These are phyloP conservation scores for Willowsia nigromaculata DNA, from an alignment of 2,888 invertebrate genomes.

Conservation along the genomic window DNA sequence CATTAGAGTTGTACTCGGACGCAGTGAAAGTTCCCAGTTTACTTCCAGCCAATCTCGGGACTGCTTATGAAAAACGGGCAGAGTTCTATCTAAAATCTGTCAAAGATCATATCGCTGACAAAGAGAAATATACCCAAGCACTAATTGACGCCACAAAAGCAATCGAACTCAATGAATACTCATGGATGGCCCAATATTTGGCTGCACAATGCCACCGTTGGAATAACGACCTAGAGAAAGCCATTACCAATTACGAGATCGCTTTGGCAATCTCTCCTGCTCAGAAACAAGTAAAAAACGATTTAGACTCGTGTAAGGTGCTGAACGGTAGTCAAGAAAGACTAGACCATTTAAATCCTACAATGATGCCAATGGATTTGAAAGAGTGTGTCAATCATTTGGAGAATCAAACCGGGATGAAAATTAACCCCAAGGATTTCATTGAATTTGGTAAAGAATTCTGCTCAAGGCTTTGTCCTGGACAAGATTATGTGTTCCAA, in stretches of 20 bases:
- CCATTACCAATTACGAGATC: slow-evolving; percentile 14
- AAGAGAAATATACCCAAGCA: background rate
- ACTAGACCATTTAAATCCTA: slow-evolving; percentile 47
- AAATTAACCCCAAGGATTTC: background rate
- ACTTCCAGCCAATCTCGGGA: background rate
- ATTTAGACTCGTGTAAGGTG: background rate
- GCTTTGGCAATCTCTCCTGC: slow-evolving; percentile 31
- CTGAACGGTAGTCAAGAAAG: background rate
- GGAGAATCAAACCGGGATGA: background rate
- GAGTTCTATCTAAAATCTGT: background rate
- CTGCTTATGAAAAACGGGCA: background rate
- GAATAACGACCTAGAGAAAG: background rate
- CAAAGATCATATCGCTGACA: background rate
- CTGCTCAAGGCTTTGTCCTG: background rate
- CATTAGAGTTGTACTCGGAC: background rate
- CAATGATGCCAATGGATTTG: background rate
- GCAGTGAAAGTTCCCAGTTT: background rate
- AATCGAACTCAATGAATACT: slow-evolving; percentile 13
- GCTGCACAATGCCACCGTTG: background rate
- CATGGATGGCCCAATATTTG: slow-evolving; percentile 50
- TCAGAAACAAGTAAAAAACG: background rate
- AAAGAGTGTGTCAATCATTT: background rate
- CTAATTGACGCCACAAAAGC: background rate
- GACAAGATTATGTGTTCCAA: background rate
- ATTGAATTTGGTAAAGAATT: background rate